phyloP scores from a whole-genome alignment of 2,888 invertebrate genomes.

The Nomada ruficornis region DNA sequence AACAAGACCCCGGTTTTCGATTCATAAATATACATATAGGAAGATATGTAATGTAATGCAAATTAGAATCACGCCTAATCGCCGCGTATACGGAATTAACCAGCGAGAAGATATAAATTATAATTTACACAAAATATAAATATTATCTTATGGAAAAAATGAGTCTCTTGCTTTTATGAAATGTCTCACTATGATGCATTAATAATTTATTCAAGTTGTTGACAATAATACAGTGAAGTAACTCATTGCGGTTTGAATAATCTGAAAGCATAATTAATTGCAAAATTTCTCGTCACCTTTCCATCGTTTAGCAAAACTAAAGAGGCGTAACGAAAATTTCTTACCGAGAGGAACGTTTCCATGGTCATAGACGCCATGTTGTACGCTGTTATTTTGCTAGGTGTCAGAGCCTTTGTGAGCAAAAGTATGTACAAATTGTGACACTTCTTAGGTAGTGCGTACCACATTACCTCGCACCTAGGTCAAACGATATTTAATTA shows the following conservation, averaged over 20 bases:
- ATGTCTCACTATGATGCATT: not conserved
- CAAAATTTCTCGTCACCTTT: not conserved
- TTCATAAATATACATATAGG: not conserved
- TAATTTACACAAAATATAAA: not conserved
- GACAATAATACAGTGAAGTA: slow-evolving; percentile 23
- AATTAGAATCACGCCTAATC: too few species aligned
- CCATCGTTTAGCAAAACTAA: not conserved
- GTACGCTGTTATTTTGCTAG: slow-evolving; percentile 14
- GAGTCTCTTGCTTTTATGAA: too few species aligned
- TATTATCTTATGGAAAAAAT: too few species aligned
- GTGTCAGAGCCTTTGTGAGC: not conserved
- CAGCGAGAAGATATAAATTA: not conserved
- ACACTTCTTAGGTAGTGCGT: not conserved
- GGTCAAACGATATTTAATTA: not conserved
- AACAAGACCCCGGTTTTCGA: not conserved
- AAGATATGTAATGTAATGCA: slow-evolving; percentile 26
- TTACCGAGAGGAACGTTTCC: slow-evolving; percentile 27
- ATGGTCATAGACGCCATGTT: not conserved
- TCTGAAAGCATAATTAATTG: slow-evolving; percentile 13
- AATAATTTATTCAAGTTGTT: not conserved
- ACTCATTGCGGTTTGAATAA: slow-evolving; percentile 15
- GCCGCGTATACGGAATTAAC: too few species aligned
- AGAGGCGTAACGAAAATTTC: not conserved
- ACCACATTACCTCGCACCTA: slow-evolving; percentile 19
- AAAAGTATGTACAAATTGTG: slow-evolving; percentile 7